Conservation (phyloP, 2,113 vertebrate genomes). For the Ceuthmochares aereus region DNA sequence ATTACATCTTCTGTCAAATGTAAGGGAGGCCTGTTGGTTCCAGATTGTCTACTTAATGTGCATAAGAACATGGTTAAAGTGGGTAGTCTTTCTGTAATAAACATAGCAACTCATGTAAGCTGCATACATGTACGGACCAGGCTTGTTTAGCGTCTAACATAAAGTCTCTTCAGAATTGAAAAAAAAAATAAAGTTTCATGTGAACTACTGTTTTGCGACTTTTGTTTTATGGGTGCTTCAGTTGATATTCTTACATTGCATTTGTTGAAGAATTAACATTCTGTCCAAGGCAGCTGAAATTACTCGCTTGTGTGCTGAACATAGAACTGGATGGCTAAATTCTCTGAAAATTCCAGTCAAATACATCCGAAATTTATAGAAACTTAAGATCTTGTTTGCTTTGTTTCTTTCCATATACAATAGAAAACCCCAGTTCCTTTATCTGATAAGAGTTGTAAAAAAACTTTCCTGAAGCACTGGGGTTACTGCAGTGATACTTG, state of each 20-base stretch:
- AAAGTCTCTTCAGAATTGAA: not conserved
- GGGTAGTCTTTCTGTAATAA: not conserved
- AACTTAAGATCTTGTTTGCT: not conserved
- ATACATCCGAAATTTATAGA: not conserved
- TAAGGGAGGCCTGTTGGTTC: not conserved
- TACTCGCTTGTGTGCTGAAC: not conserved
- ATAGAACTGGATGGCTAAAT: not conserved
- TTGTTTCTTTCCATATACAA: not conserved
- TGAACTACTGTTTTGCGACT: not conserved
- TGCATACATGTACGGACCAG: not conserved
- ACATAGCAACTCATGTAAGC: accelerated
- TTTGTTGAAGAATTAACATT: not conserved
- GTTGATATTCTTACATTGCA: not conserved
- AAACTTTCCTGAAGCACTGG: not conserved
- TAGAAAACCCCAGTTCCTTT: not conserved
- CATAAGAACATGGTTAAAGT: not conserved
- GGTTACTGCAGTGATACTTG: not conserved
- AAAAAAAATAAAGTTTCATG: not conserved
- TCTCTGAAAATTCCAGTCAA: not conserved
- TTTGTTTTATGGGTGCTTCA: not conserved
- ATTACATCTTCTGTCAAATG: not conserved
- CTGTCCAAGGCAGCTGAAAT: not conserved
- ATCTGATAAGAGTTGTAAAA: not conserved
- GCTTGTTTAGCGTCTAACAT: not conserved
- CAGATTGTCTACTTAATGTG: not conserved